Evolutionary conservation across 1,140 invertebrate genomes (phyloP), one percentile per base, ranked within the genome.

Genomic region (Piezodorus guildinii): DNA sequence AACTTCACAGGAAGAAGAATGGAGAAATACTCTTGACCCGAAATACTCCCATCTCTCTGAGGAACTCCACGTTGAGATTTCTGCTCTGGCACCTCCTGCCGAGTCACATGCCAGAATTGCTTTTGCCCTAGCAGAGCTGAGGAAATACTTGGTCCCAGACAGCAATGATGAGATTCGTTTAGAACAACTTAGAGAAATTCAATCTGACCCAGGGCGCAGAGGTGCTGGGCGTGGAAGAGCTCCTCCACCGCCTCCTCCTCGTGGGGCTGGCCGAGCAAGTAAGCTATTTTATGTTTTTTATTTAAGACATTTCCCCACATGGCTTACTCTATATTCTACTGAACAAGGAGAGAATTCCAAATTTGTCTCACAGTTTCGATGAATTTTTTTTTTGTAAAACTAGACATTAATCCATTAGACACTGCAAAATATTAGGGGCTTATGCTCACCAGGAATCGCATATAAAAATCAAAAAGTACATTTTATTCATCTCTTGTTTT

Each of bases 61-160:
- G 68, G 92, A 96, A 68, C 80, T 98, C 4, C 94, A 97, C 73
- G 90, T 98, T 0, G 89, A 96, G 74, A 90, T 97, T 63, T 87
- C 88, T 49, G 90, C 91, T 15, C 81, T 89, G 64, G 92, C 91
- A 8, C 86, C 91, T 16, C 90, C 93, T 0, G 86, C 90, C 0
- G 92, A 97, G 73, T 91, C 91, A 1, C 91, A 97, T 74, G 88
- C 89, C 17, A 80, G 94, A 62, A 88, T 96, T 19, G 87, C 92
- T 0, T 92, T 89, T 71, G 92, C 92, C 17, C 77, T 96, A 8
- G 85, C 87, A 1, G 91, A 92, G 74, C 77, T 85, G 16, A 65
- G 76, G 21, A 73, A 76, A 66, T 78, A 76, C 69, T 69, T 79
- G 12, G 74, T 78, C 45, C 85, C 85, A 0, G 85, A 88, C 69